These are phyloP conservation scores for Drosophila sp. DNA, from an alignment of 1,140 invertebrate species.

Conservation along the genomic window DNA sequence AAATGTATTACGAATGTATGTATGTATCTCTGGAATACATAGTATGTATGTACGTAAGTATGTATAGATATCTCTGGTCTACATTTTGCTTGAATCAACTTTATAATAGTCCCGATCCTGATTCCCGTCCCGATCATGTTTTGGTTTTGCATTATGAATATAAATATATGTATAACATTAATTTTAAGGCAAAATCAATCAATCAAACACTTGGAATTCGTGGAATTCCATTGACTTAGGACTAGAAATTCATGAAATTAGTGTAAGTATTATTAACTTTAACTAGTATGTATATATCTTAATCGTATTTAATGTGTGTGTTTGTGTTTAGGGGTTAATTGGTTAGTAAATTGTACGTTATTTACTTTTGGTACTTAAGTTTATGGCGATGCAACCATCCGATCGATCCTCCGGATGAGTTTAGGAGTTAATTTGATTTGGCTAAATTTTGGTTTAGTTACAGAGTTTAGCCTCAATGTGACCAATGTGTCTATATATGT, in stretches of 20 bases:
- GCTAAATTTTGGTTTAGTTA: slow-evolving; percentile 26
- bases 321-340: slow-evolving; percentile 3
- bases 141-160: slow-evolving; percentile 21
- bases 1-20: slow-evolving; percentile 7
- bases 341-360: slow-evolving; percentile 23
- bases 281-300: slow-evolving; percentile 22
- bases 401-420: background rate
- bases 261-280: slow-evolving; percentile 34
- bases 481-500: slow-evolving; percentile 21
- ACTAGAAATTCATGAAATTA: slow-evolving; percentile 60
- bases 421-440: slow-evolving; percentile 26
- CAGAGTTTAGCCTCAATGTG: slow-evolving; percentile 46
- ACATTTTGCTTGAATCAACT: slow-evolving; percentile 3
- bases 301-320: slow-evolving; percentile 5
- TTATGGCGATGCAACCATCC: background rate
- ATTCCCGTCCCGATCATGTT: background rate
- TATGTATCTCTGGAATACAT: background rate
- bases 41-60: slow-evolving; percentile 1
- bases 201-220: slow-evolving; percentile 43
- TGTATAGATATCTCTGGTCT: background rate
- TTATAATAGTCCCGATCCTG: too few relatives aligned
- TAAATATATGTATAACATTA: slow-evolving; percentile 34
- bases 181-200: slow-evolving; percentile 59
- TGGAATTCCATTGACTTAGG: slow-evolving; percentile 29
- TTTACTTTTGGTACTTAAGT: slow-evolving; percentile 6